These are phyloP conservation scores for Hyla sarda DNA, from an alignment of 2,113 vertebrate genomes.

Conservation along the genomic window DNA sequence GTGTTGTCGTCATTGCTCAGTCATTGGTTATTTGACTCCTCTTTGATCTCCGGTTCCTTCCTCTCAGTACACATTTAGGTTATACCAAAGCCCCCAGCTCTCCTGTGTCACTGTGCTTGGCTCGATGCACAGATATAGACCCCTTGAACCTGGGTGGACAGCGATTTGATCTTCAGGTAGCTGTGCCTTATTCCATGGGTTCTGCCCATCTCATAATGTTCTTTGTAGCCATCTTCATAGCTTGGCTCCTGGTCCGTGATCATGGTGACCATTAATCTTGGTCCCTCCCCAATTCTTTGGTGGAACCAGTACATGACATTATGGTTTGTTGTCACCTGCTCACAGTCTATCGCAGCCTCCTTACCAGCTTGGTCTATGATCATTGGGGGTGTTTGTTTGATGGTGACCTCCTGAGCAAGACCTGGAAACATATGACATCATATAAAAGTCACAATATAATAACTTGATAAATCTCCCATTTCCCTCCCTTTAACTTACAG, in stretches of 20 bases:
- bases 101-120: conserved; percentile 62
- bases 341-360: background rate
- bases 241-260: background rate
- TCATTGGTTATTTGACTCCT: background rate
- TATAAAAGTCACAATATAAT: background rate
- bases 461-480: background rate
- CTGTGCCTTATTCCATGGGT: conserved; percentile 54
- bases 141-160: conserved; percentile 58
- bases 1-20: background rate
- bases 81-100: conserved; percentile 64
- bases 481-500: conserved; percentile 9
- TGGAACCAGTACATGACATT: conserved; percentile 32
- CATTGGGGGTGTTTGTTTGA: background rate
- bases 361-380: background rate
- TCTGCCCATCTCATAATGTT: background rate
- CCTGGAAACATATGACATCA: background rate
- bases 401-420: conserved; percentile 17
- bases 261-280: conserved; percentile 25
- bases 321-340: conserved; percentile 16
- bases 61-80: conserved; percentile 21
- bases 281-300: background rate
- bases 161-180: conserved; percentile 59
- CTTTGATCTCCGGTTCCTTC: background rate
- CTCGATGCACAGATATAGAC: conserved; percentile 68
- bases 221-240: conserved; percentile 11